Base-by-base conservation (phyloP, 1,140 invertebrate species). In the Zaprionus davidi region DNA sequence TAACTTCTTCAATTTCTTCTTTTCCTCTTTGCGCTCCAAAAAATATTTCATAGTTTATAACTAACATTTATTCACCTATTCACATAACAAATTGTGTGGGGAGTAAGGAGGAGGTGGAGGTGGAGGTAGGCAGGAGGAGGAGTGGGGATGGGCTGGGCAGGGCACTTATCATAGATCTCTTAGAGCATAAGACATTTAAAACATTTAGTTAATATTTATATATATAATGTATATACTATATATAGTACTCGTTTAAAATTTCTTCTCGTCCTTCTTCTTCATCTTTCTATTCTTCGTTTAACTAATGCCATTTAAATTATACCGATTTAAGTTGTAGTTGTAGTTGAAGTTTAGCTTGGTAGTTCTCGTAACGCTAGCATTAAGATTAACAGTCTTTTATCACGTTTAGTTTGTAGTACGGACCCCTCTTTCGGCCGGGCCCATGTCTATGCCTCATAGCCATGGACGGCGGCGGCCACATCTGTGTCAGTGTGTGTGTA, bases 381-480 rank as follows among this genome's bases (percentile, higher is more conserved):
- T 76, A 76, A 76, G 83, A 78, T 58, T 87, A 87, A 84, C 84
- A 87, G 84, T 87, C 84, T 87, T 87, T 83, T 87, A 88, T 87
- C 84, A 87, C 84, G 80, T 83, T 87, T 87, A 87, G 83, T 87
- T 87, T 82, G 76, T 71, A 69, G 66, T 36, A 51, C 22, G 38
- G 20, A 6, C 38, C n/a, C 38, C 58, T 17, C 31, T 11, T 34
- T 34, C 2, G 41, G 41, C 41, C 41, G 57, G 20, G 28, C 51
- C 34, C 36, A 64, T 58, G 60, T 28, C 59, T 55, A 46, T 34
- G 68, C 34, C 67, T 34, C 44, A 53, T 11, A 51, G 38, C 31
- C 53, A 46, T 31, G 53, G 68, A 17, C 59, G 63, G 24, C 12
- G 24, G 58, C n/a, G 31, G n/a, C 31, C 31, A 34, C n/a, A 64